A percentile compares a stretch with the other conserved stretches of the same genome.
phyloP scores from a whole-genome alignment of 2,888 invertebrate species.

The Petrolisthes manimaculis region DNA sequence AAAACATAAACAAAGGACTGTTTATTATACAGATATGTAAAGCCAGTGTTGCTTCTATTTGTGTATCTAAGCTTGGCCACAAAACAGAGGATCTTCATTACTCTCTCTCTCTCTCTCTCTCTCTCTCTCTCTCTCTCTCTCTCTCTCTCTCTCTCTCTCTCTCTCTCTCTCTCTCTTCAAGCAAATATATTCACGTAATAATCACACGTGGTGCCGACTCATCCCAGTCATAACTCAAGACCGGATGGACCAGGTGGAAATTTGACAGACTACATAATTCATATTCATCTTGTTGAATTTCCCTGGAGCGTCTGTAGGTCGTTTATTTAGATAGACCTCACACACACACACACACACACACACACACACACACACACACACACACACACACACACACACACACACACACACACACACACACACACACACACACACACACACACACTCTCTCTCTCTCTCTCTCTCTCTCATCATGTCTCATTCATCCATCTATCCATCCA shows the following conservation, averaged over 20 bases:
- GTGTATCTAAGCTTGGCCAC: too few relatives aligned
- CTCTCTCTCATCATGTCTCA: too few relatives aligned
- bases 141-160: constrained; percentile 7
- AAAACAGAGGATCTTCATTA: too few relatives aligned
- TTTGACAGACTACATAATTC: too few relatives aligned
- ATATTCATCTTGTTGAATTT: too few relatives aligned
- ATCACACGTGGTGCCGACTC: not conserved
- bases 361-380: constrained; percentile 14
- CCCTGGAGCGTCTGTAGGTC: not conserved
- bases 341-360: constrained; percentile 17
- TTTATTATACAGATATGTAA: too few relatives aligned
- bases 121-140: constrained; percentile 9
- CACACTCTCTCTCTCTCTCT: not conserved
- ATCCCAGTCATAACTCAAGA: too few relatives aligned
- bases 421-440: not conserved
- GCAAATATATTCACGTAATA: not conserved
- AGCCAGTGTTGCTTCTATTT: not conserved
- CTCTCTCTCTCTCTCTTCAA: too few relatives aligned
- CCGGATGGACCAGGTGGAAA: too few relatives aligned
- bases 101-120: not conserved
- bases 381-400: not conserved
- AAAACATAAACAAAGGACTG: not conserved
- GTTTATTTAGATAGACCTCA: not conserved
- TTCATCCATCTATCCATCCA: not conserved
- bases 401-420: not conserved